Conservation (phyloP, 2,888 invertebrate species). For the Syrista parreyssii region DNA sequence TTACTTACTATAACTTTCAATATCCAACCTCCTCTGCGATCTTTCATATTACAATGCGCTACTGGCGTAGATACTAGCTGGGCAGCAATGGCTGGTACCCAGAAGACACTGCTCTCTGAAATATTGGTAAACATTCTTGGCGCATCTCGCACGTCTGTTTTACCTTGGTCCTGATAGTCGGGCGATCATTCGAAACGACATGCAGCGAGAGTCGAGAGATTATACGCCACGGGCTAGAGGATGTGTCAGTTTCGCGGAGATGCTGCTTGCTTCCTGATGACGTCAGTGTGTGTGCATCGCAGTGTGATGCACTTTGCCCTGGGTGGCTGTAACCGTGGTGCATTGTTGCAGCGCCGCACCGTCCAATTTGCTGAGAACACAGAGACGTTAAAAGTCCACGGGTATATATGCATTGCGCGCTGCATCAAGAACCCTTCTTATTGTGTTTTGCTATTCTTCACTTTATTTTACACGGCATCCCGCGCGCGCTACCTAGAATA, state of each 20-base stretch:
- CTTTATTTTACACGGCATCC: slow-evolving; percentile 25
- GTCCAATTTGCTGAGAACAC: slow-evolving; percentile 22
- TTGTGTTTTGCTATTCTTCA: slow-evolving; percentile 1
- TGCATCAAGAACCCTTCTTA: neutral
- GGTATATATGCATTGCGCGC: slow-evolving; percentile 5
- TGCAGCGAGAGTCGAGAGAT: neutral
- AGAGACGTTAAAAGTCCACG: slow-evolving; percentile 30
- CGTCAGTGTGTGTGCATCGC: too few species aligned
- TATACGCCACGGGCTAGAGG: neutral
- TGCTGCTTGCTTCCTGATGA: neutral
- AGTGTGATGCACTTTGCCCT: neutral
- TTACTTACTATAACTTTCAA: neutral
- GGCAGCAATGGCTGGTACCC: neutral
- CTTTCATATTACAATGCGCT: neutral
- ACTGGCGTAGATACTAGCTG: neutral
- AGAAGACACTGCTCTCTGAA: neutral
- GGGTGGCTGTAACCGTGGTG: neutral
- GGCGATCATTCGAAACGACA: neutral
- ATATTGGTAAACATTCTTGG: neutral
- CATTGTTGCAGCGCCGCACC: neutral
- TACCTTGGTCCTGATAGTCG: neutral
- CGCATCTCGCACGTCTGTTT: neutral
- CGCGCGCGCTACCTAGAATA: slow-evolving; percentile 26
- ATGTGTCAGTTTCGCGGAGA: neutral
- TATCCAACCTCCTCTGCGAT: neutral